These are phyloP conservation scores for Oopsacas minuta DNA, from an alignment of 37 sponge, comb jelly and placozoan genomes.

Conservation along the genomic window DNA sequence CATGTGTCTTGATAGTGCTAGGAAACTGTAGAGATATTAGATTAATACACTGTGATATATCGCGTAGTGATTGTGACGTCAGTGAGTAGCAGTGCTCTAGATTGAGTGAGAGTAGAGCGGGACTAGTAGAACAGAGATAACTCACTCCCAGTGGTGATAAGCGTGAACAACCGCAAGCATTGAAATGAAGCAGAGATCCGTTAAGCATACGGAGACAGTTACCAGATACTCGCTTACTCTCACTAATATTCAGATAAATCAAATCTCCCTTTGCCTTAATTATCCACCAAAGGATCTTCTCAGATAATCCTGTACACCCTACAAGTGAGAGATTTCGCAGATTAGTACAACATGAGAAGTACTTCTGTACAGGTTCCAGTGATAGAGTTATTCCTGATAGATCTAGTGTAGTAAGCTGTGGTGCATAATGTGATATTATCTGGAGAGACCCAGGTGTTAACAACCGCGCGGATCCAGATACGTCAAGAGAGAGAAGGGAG, in stretches of 20 bases:
- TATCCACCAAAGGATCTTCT: conserved; percentile 10
- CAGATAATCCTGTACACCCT: neutral
- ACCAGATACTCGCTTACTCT: neutral
- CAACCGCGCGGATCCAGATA: neutral
- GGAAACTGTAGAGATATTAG: neutral
- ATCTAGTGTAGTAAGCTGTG: neutral
- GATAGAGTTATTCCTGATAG: neutral
- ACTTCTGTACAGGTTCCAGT: neutral
- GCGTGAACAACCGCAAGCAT: neutral
- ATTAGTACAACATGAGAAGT: neutral
- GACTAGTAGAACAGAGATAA: neutral
- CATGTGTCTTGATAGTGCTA: neutral
- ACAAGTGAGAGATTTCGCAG: neutral
- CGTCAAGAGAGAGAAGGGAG: neutral
- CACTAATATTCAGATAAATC: neutral
- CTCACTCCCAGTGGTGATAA: neutral
- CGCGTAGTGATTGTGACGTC: neutral
- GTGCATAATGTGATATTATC: neutral
- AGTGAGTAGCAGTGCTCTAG: neutral
- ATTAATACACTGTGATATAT: neutral
- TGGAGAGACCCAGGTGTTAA: neutral
- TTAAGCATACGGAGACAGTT: neutral
- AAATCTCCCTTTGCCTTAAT: neutral
- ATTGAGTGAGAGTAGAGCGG: neutral
- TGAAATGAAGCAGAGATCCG: neutral